These are phyloP conservation scores for Denticeps clupeoides DNA, from an alignment of 2,797 vertebrate genomes.

Conservation along the genomic window DNA sequence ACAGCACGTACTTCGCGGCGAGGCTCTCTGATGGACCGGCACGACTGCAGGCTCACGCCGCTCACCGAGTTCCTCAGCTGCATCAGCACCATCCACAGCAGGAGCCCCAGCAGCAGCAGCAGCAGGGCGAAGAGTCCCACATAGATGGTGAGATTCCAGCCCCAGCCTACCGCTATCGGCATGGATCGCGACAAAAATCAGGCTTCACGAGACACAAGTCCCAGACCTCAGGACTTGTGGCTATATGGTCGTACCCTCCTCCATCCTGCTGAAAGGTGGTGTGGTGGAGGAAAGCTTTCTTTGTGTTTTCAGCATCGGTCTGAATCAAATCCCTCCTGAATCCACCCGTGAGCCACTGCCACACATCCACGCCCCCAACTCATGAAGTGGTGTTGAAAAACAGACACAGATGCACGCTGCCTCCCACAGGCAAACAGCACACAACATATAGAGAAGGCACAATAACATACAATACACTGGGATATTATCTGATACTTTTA, in stretches of 20 bases:
- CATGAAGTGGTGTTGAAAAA: slow-evolving; percentile 23
- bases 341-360: slow-evolving; percentile 27
- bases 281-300: no score
- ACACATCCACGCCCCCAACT: slow-evolving; percentile 47
- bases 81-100: slow-evolving; percentile 76
- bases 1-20: slow-evolving; percentile 16
- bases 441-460: neutral
- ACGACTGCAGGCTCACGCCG: slow-evolving; percentile 51
- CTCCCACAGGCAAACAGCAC: neutral
- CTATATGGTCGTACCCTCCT: slow-evolving; percentile 13
- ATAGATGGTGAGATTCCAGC: slow-evolving; percentile 77
- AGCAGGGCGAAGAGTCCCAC: slow-evolving; percentile 64
- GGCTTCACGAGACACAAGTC: slow-evolving; percentile 16
- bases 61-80: slow-evolving; percentile 78
- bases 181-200: slow-evolving; percentile 57
- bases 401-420: slow-evolving; percentile 1
- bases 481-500: no score
- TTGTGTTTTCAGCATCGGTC: no score
- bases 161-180: slow-evolving; percentile 68
- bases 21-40: slow-evolving; percentile 64
- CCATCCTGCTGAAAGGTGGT: slow-evolving; percentile 6
- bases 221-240: no score
- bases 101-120: slow-evolving; percentile 68
- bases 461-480: no score
- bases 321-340: no score